Evolutionary conservation across 2,797 vertebrate species (phyloP).

Genomic region (Sciurus carolinensis): DNA sequence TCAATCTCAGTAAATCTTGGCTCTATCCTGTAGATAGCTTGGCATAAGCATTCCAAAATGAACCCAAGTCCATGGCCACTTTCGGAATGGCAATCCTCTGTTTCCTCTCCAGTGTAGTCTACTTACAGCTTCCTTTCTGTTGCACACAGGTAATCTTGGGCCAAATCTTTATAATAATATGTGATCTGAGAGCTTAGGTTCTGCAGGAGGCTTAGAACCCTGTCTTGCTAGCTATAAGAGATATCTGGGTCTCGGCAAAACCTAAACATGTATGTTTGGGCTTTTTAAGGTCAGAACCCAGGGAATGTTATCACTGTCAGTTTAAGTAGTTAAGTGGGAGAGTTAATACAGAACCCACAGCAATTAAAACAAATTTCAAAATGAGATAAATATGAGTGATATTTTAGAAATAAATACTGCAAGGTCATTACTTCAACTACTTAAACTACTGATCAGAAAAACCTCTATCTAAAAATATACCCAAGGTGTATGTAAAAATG

Average conservation of each 20-base stretch:
- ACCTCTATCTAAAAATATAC: slow-evolving; percentile 9
- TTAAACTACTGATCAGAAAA: slow-evolving; percentile 52
- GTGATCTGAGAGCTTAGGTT: background rate
- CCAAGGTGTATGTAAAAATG: slow-evolving; percentile 13
- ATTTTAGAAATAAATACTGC: background rate
- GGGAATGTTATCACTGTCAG: background rate
- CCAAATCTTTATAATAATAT: background rate
- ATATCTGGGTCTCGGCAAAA: background rate
- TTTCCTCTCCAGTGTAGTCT: background rate
- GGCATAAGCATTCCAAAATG: slow-evolving; percentile 17
- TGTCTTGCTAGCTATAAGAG: background rate
- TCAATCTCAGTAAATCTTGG: slow-evolving; percentile 27
- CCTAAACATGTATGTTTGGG: background rate
- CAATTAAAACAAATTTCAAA: slow-evolving; percentile 43
- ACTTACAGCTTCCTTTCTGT: background rate
- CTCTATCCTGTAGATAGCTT: slow-evolving; percentile 36
- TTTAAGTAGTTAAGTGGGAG: background rate
- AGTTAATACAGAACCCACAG: slow-evolving; percentile 34
- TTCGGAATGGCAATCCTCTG: background rate
- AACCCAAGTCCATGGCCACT: background rate
- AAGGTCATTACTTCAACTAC: slow-evolving; percentile 21
- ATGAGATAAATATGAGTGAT: background rate
- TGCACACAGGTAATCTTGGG: background rate
- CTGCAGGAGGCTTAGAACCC: background rate
- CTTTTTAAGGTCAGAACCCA: slow-evolving; percentile 23